Evolutionary conservation across 2,113 vertebrate genomes (phyloP).

Genomic region (Propithecus coquereli): DNA sequence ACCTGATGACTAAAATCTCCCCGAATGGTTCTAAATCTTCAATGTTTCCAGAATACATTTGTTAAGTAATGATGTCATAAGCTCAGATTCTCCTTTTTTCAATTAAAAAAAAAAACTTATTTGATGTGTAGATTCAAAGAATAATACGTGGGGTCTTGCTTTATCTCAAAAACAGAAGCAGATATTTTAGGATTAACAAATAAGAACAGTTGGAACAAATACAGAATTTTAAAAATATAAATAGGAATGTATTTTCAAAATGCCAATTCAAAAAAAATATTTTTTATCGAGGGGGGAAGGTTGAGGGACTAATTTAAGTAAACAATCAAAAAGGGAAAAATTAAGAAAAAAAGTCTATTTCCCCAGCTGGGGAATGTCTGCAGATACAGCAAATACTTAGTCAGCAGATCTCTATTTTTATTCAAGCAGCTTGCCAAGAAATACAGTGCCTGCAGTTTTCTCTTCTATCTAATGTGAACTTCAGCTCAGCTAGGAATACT

Average conservation of each 20-base stretch:
- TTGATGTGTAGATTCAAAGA: not conserved
- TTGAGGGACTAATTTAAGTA: slow-evolving; percentile 67
- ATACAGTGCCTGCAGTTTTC: slow-evolving; percentile 73
- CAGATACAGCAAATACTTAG: slow-evolving; percentile 69
- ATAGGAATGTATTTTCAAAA: slow-evolving; percentile 46
- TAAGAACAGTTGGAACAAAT: slow-evolving; percentile 30
- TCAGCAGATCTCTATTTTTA: slow-evolving; percentile 78
- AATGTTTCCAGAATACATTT: not conserved
- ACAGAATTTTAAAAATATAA: slow-evolving; percentile 12
- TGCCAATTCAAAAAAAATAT: not conserved
- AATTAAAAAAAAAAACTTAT: not conserved
- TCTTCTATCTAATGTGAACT: slow-evolving; percentile 53
- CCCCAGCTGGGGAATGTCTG: slow-evolving; percentile 72
- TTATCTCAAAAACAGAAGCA: slow-evolving; percentile 41
- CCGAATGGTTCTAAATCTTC: slow-evolving; percentile 5
- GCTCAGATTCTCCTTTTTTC: not conserved
- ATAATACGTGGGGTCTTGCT: not conserved
- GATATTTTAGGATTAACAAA: slow-evolving; percentile 45
- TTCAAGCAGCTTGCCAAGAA: slow-evolving; percentile 76
- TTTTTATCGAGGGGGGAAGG: not conserved
- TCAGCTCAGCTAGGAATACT: slow-evolving; percentile 57
- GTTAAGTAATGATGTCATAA: not conserved
- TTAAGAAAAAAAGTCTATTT: slow-evolving; percentile 37
- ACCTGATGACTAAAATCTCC: not conserved
- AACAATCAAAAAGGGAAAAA: slow-evolving; percentile 63